A percentile compares a stretch with the other conserved stretches of the same genome.
phyloP scores from a whole-genome alignment of 2,888 invertebrate species.

The Noctua janthina region DNA sequence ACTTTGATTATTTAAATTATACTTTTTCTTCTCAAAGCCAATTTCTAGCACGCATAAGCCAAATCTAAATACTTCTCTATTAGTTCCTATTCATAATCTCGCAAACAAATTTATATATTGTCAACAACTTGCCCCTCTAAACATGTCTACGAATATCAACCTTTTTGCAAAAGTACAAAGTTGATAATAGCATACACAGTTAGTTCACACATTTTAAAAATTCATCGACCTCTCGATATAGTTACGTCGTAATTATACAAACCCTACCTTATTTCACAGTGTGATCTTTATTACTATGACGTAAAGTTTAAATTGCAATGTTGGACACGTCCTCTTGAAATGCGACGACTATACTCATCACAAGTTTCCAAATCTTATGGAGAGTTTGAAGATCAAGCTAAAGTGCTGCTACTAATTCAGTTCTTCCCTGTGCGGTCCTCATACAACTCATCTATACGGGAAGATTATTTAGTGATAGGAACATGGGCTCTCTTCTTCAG shows the following conservation, averaged over 20 bases:
- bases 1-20: slow-evolving; percentile 48
- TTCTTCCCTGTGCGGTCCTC: slow-evolving; percentile 7
- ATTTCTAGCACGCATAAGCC: slow-evolving; percentile 39
- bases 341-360: slow-evolving; percentile 1
- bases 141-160: slow-evolving; percentile 40
- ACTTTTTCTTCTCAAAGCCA: slow-evolving; percentile 28
- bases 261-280: not conserved
- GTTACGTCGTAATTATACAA: slow-evolving; percentile 8
- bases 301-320: slow-evolving; percentile 32
- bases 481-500: not conserved
- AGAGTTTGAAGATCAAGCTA: slow-evolving; percentile 11
- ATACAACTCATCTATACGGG: not conserved
- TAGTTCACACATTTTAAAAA: not conserved
- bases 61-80: slow-evolving; percentile 43
- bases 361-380: not conserved
- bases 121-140: slow-evolving; percentile 45
- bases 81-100: slow-evolving; percentile 55
- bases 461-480: slow-evolving; percentile 20
- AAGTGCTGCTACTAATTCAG: slow-evolving; percentile 20
- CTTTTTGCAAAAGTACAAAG: slow-evolving; percentile 6
- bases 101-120: slow-evolving; percentile 53
- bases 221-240: slow-evolving; percentile 19
- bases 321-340: not conserved
- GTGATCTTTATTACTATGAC: not conserved
- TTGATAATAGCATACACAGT: slow-evolving; percentile 38